Base-by-base conservation (phyloP, 2,888 invertebrate species). In the Harpalus rufipes region DNA sequence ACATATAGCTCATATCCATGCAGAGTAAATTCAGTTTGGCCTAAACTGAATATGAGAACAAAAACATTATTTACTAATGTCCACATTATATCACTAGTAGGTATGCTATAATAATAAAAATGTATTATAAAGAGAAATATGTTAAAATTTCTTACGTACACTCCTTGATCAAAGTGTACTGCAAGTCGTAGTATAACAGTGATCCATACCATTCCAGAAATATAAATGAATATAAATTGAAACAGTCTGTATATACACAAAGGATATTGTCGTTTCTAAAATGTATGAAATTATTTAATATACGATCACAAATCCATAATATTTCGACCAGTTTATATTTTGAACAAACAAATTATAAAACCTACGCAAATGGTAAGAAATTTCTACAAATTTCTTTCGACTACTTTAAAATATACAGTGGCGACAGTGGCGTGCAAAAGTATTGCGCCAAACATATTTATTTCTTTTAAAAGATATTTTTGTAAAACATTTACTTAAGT, bases 131-230 rank as follows among this genome's bases (percentile, higher is more conserved):
- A 32, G 32, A 32, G 32, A 32, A 10, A 63, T 25, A 25, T 63
- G 12, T 41, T 68, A 39, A 68, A 32, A 1, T 39, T 14, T 32
- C 32, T 25, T 63, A 25, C 18, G 12, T 83, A 76, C 76, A n/a
- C 5, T 25, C 14, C 4, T 25, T 76, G 74, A 61, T 76, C 74
- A 4, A 61, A 12, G 41, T 59, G 10, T 39, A 61, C 61, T 41
- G 76, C 61, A 59, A 74, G 3, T 10, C 18, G 21, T 8, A 83
- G 0, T 12, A 32, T 39, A 59, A 41, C 41, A 14, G 76, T 61
- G 1, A 83, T 32, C 83, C 83, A 83, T 8, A 59, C 6, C 44
- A 76, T 74, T 41, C 83, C 83, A 83, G 41, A 41, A 7, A 76
- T n/a, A 44, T 58, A 83, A 18, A 83, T 41, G 7, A 76, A 21